These are phyloP conservation scores for Carabus problematicus DNA, from an alignment of 2,888 invertebrate genomes.

Conservation along the genomic window DNA sequence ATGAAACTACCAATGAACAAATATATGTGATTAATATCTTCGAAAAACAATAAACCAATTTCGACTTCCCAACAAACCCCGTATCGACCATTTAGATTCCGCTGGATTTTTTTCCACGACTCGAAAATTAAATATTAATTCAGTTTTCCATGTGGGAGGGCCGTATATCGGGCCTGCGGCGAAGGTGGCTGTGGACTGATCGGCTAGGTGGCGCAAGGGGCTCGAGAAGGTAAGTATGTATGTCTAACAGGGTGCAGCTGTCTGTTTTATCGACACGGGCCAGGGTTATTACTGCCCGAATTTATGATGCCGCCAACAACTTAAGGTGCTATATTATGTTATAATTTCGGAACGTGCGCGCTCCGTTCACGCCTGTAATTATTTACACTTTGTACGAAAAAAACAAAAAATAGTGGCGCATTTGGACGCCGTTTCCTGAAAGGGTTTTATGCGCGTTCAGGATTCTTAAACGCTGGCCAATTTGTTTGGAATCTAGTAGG, in stretches of 20 bases:
- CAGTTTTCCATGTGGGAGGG: conserved; percentile 39
- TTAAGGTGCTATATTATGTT: conserved; percentile 25
- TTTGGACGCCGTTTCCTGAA: background rate
- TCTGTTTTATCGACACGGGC: conserved; percentile 5
- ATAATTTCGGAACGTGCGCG: conserved; percentile 17
- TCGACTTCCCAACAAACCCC: conserved; percentile 1
- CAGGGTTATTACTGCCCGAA: conserved; percentile 5
- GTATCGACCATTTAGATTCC: conserved; percentile 23
- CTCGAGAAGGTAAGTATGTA: too few species aligned
- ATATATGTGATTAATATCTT: conserved; percentile 37
- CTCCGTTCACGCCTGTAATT: conserved; percentile 13
- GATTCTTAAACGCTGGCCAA: too few species aligned
- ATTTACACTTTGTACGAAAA: conserved; percentile 16
- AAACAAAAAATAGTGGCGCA: conserved; percentile 1
- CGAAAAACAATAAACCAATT: conserved; percentile 30
- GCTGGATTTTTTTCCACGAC: conserved; percentile 9
- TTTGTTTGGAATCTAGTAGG: conserved; percentile 19
- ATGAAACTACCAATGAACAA: conserved; percentile 25
- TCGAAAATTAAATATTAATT: conserved; percentile 42
- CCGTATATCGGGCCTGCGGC: background rate
- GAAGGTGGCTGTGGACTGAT: too few species aligned
- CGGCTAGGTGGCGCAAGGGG: too few species aligned
- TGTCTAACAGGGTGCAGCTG: conserved; percentile 17
- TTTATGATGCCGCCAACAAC: conserved; percentile 12
- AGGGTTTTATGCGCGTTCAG: background rate